A percentile compares a stretch with the other conserved stretches of the same genome.
These are phyloP conservation scores for Nyctibius grandis DNA, from an alignment of 2,797 vertebrate genomes.

Conservation along the genomic window DNA sequence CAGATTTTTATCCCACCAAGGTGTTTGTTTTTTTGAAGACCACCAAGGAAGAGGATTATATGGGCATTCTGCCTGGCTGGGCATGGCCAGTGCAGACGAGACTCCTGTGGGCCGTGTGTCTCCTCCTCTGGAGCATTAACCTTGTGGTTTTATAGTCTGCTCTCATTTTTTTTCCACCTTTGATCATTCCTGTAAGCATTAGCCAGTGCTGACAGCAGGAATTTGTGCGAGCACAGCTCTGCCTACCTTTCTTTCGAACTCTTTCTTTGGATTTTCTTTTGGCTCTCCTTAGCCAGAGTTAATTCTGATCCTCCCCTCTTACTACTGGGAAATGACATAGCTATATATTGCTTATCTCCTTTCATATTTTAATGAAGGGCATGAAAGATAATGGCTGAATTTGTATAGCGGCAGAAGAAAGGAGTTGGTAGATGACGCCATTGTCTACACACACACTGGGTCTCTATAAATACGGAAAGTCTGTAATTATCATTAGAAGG, in stretches of 20 bases:
- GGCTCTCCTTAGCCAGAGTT: not conserved
- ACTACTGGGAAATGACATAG: not conserved
- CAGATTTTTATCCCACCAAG: not conserved
- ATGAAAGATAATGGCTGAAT: slow-evolving; percentile 36
- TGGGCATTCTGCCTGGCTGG: not conserved
- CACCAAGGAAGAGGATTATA: not conserved
- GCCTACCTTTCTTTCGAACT: not conserved
- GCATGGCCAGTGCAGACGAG: not conserved
- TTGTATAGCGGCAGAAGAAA: not conserved
- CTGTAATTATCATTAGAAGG: slow-evolving; percentile 68
- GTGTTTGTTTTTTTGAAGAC: not conserved
- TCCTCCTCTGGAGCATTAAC: not conserved
- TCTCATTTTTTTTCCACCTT: not conserved
- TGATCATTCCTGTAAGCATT: not conserved
- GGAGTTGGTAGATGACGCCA: slow-evolving; percentile 18
- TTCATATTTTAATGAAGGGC: slow-evolving; percentile 44
- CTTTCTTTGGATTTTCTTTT: not conserved
- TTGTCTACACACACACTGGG: not conserved
- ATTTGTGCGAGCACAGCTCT: not conserved
- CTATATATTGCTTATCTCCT: slow-evolving; percentile 14
- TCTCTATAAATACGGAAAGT: slow-evolving; percentile 58
- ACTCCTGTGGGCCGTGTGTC: not conserved
- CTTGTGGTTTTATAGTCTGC: not conserved
- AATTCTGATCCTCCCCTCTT: slow-evolving; percentile 21
- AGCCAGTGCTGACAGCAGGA: not conserved